These are phyloP conservation scores for Lepidurus arcticus DNA, from an alignment of 1,140 invertebrate species.

Conservation along the genomic window DNA sequence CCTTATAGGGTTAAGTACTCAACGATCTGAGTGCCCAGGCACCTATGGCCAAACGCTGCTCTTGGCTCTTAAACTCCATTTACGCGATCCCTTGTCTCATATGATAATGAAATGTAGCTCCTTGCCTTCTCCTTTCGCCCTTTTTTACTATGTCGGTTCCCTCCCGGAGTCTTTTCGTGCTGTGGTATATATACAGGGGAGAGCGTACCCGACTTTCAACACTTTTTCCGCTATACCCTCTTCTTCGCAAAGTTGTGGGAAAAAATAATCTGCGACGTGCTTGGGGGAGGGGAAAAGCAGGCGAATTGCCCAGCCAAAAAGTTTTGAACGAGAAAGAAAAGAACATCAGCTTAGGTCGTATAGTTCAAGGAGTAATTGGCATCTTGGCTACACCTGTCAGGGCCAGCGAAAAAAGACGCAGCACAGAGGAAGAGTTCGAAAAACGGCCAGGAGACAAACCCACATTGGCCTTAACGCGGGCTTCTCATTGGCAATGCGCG, in stretches of 20 bases:
- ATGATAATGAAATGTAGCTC: constrained; percentile 22
- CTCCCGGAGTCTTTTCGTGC: background rate
- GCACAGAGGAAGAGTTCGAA: background rate
- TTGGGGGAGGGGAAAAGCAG: too few species aligned
- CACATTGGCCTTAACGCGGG: background rate
- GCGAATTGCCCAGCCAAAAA: background rate
- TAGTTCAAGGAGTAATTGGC: background rate
- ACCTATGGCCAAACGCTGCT: constrained; percentile 1
- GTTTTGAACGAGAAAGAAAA: background rate
- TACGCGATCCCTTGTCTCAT: constrained; percentile 21
- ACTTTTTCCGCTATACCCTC: too few species aligned
- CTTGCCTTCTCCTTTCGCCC: constrained; percentile 20
- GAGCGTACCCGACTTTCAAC: background rate
- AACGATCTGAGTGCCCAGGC: constrained; percentile 12
- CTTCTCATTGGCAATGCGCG: background rate
- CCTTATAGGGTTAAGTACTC: constrained; percentile 21
- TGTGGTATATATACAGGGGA: background rate
- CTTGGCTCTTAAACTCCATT: background rate
- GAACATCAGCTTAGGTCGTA: background rate
- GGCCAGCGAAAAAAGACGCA: background rate
- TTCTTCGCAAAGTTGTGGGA: too few species aligned
- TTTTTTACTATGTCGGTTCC: background rate
- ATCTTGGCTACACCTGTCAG: constrained; percentile 1
- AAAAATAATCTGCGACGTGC: too few species aligned
- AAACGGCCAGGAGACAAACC: background rate